A percentile compares a stretch with the other conserved stretches of the same genome.
Evolutionary conservation across 2,888 invertebrate genomes (phyloP).

Genomic region (Lasioglossum villosulum): DNA sequence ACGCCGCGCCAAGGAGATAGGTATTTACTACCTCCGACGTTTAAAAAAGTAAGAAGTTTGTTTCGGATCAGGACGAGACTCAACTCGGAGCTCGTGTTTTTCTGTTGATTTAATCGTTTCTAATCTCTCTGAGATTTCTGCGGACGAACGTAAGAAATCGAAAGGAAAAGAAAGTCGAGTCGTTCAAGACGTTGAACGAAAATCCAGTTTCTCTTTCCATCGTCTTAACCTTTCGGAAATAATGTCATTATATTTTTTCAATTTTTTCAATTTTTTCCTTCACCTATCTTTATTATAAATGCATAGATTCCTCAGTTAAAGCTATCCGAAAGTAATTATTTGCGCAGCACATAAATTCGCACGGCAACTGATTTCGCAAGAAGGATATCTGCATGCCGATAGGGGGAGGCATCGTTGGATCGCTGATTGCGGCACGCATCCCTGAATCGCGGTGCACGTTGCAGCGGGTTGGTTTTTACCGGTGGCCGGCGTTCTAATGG

Average conservation of each 20-base stretch:
- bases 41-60: not conserved
- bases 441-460: slow-evolving; percentile 39
- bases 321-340: no score
- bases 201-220: not conserved
- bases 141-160: not conserved
- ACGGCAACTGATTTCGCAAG: slow-evolving; percentile 44
- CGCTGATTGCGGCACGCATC: slow-evolving; percentile 63
- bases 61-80: not conserved
- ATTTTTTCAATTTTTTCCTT: not conserved
- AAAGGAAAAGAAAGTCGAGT: not conserved
- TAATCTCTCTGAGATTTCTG: not conserved
- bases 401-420: slow-evolving; percentile 5
- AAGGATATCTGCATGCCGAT: slow-evolving; percentile 59
- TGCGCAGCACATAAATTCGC: slow-evolving; percentile 38
- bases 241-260: not conserved
- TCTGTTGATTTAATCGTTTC: not conserved
- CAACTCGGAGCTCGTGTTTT: not conserved
- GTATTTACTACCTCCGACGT: not conserved
- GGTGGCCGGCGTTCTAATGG: slow-evolving; percentile 62
- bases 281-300: not conserved
- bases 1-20: not conserved
- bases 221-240: not conserved
- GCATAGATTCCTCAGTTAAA: no score
- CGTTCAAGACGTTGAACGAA: not conserved
- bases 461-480: slow-evolving; percentile 55